phyloP scores from a whole-genome alignment of 2,797 vertebrate genomes.

The Hoplostethus mediterraneus region DNA sequence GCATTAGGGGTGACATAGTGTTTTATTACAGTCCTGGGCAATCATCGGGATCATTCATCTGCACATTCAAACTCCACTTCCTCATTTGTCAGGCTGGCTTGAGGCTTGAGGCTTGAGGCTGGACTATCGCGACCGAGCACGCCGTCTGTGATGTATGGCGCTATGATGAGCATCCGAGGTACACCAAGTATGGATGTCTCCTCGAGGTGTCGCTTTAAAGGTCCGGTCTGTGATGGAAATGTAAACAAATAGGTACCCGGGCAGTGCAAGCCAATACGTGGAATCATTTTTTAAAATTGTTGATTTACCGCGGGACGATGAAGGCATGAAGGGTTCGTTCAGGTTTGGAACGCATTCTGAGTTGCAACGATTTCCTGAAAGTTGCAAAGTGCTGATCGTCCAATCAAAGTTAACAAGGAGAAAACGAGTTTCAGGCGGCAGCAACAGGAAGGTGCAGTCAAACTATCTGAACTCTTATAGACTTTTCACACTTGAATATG shows the following conservation, averaged over 20 bases:
- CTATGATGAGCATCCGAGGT: slow-evolving; percentile 32
- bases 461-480: too few relatives aligned
- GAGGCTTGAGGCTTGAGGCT: neutral
- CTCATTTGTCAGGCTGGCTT: slow-evolving; percentile 74
- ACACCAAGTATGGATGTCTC: slow-evolving; percentile 50
- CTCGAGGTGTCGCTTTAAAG: slow-evolving; percentile 56
- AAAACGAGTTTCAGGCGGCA: neutral
- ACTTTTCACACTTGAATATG: too few relatives aligned
- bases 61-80: slow-evolving; percentile 72
- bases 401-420: neutral
- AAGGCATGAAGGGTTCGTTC: neutral
- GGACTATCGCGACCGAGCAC: slow-evolving; percentile 38
- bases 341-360: slow-evolving; percentile 11
- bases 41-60: slow-evolving; percentile 78
- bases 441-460: too few relatives aligned
- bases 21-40: slow-evolving; percentile 77
- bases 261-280: neutral
- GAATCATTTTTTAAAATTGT: slow-evolving; percentile 5
- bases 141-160: slow-evolving; percentile 58
- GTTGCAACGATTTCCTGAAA: neutral
- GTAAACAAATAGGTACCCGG: slow-evolving; percentile 28
- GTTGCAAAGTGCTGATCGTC: neutral
- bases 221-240: slow-evolving; percentile 39
- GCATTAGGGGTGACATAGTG: slow-evolving; percentile 71
- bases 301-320: slow-evolving; percentile 13